A percentile compares a stretch with the other conserved stretches of the same genome.
phyloP scores from a whole-genome alignment of 2,888 invertebrate genomes.

The Volucella inanis region DNA sequence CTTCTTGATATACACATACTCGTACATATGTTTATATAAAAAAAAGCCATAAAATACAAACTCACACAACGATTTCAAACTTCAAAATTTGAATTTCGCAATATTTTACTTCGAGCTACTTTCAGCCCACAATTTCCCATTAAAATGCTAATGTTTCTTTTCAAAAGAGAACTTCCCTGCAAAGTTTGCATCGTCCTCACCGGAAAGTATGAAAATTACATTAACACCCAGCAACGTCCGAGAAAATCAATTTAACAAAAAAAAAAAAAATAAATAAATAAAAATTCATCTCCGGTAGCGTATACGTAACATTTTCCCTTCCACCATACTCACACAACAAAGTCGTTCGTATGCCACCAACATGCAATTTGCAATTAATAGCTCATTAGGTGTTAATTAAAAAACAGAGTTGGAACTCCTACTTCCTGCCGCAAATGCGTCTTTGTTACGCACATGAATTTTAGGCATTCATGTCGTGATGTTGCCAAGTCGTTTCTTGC shows the following conservation, averaged over 20 bases:
- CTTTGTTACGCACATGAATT: slow-evolving; percentile 48
- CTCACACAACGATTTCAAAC: too few species aligned
- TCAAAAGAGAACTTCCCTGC: not conserved
- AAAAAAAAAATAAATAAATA: not conserved
- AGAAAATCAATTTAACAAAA: slow-evolving; percentile 38
- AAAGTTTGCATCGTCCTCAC: not conserved
- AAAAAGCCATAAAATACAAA: too few species aligned
- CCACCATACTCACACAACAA: not conserved
- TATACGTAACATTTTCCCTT: slow-evolving; percentile 53
- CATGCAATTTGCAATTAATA: slow-evolving; percentile 60
- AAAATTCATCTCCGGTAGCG: slow-evolving; percentile 35
- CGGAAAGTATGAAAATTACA: not conserved
- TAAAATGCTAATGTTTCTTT: slow-evolving; percentile 47
- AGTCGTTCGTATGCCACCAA: slow-evolving; percentile 34
- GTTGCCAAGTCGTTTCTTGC: not conserved
- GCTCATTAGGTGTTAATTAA: slow-evolving; percentile 64
- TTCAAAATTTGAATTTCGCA: not conserved
- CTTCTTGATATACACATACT: too few species aligned
- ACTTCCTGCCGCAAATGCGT: not conserved
- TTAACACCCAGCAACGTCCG: not conserved
- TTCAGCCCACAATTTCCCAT: slow-evolving; percentile 31
- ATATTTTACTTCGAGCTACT: not conserved
- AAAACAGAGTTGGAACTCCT: slow-evolving; percentile 9
- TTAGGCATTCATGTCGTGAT: not conserved
- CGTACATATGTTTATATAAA: too few species aligned